Conservation (phyloP, 2,113 vertebrate species). For the Echinops telfairi region DNA sequence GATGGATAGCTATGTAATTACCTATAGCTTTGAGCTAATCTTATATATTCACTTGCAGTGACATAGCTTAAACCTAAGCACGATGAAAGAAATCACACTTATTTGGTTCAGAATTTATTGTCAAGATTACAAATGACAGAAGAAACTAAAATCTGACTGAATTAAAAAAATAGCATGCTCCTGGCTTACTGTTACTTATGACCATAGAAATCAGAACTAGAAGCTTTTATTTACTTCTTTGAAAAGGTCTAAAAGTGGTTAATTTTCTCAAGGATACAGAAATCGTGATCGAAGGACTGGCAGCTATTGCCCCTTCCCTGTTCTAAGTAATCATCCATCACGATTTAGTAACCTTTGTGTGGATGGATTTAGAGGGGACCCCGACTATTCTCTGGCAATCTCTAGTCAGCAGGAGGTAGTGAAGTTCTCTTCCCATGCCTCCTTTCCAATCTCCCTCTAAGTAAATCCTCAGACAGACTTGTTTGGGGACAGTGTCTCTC, state of each 20-base stretch:
- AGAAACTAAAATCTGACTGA: neutral
- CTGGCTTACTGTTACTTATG: too few relatives aligned
- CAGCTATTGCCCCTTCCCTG: neutral
- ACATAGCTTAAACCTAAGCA: neutral
- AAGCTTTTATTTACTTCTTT: neutral
- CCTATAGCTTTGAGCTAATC: neutral
- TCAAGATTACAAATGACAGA: neutral
- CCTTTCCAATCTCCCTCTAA: neutral
- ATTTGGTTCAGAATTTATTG: neutral
- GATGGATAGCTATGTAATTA: neutral
- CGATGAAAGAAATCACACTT: neutral
- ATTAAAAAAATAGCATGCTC: neutral
- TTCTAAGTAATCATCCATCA: too few relatives aligned
- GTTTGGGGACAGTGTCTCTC: too few relatives aligned
- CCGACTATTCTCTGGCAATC: too few relatives aligned
- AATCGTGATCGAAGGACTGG: neutral
- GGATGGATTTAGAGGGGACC: too few relatives aligned
- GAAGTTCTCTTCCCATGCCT: neutral
- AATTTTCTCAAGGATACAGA: neutral
- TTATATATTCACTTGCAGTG: neutral
- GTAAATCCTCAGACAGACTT: neutral
- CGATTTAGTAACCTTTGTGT: neutral
- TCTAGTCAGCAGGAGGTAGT: neutral
- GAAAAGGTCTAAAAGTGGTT: neutral
- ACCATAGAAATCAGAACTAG: neutral